These are phyloP conservation scores for Galemys pyrenaicus DNA, from an alignment of 2,113 vertebrate genomes.

Conservation along the genomic window DNA sequence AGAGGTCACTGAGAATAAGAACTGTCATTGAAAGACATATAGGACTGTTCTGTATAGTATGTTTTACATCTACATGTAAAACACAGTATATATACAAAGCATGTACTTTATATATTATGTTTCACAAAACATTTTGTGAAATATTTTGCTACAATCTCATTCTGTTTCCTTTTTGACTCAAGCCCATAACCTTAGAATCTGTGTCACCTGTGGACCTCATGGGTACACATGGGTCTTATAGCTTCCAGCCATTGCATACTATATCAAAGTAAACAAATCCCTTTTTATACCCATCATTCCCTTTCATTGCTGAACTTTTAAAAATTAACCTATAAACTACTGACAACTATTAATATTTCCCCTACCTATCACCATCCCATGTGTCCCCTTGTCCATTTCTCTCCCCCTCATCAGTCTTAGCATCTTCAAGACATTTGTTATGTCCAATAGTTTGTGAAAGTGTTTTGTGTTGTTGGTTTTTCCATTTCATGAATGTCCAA, in stretches of 20 bases:
- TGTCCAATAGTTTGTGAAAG: no score
- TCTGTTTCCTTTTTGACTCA: conserved; percentile 5
- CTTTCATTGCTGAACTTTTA: neutral
- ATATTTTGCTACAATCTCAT: conserved; percentile 3
- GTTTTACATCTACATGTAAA: neutral
- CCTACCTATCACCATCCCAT: no score
- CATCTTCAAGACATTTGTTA: no score
- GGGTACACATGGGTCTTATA: neutral
- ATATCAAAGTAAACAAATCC: neutral
- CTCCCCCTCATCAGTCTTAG: no score
- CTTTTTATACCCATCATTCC: neutral
- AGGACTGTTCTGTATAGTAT: neutral
- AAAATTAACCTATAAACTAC: no score
- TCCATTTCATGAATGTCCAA: no score
- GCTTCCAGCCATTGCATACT: neutral
- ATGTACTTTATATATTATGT: no score
- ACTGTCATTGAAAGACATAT: neutral
- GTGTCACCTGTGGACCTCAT: neutral
- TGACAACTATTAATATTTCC: no score
- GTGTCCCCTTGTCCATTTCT: no score
- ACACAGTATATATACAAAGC: no score
- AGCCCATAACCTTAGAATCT: neutral
- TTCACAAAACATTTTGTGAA: neutral
- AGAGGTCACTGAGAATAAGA: neutral
- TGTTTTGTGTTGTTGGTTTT: no score